Conservation (phyloP, 2,113 vertebrate species). For the Syngnathus typhle region DNA sequence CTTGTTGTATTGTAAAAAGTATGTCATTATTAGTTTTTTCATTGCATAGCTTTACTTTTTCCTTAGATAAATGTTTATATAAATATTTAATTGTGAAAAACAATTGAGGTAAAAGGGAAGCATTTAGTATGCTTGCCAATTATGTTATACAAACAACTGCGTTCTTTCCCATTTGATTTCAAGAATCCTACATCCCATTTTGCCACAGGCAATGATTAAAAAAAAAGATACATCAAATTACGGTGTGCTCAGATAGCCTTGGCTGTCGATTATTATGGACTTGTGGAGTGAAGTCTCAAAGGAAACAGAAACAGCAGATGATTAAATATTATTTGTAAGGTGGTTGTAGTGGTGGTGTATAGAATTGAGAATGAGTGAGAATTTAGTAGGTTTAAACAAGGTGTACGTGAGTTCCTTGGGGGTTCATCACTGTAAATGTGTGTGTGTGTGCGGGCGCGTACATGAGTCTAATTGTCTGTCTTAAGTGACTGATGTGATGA, state of each 20-base stretch:
- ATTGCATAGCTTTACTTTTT: not conserved
- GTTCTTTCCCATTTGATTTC: not conserved
- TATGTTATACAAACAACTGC: not conserved
- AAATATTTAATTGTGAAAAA: not conserved
- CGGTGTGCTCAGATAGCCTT: not conserved
- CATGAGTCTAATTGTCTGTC: not conserved
- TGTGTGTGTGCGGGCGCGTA: not conserved
- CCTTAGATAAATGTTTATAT: not conserved
- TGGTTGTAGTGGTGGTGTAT: not conserved
- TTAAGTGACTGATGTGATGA: constrained; percentile 27
- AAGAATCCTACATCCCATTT: not conserved
- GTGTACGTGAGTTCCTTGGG: not conserved
- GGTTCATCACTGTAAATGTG: too few relatives aligned
- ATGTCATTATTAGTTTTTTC: not conserved
- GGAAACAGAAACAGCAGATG: not conserved
- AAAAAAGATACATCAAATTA: not conserved
- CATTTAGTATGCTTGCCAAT: too few relatives aligned
- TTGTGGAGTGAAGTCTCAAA: not conserved
- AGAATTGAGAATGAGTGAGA: too few relatives aligned
- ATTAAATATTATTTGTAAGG: not conserved
- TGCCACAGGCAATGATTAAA: not conserved
- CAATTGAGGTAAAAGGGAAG: too few relatives aligned
- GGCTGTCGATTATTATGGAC: not conserved
- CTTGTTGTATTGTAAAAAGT: not conserved
- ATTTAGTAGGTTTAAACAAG: constrained; percentile 2